Conservation (phyloP, 1,140 invertebrate species). For the Babylonia areolata region DNA sequence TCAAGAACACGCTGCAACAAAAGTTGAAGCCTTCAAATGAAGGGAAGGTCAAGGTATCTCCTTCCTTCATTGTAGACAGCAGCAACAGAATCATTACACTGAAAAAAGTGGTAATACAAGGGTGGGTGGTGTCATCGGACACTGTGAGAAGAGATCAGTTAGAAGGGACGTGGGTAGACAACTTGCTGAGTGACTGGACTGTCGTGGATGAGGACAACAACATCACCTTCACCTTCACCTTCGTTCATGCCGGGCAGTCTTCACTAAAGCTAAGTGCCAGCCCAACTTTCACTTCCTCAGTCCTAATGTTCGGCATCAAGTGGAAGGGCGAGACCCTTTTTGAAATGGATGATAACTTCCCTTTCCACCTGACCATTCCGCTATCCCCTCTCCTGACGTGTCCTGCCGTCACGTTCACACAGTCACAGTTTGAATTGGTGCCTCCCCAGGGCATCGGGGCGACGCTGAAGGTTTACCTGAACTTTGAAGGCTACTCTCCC, state of each 20-base stretch:
- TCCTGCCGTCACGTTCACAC: background rate
- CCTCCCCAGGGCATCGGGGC: no score
- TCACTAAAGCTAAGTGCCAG: no score
- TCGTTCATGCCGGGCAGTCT: background rate
- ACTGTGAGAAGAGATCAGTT: background rate
- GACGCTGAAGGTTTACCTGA: no score
- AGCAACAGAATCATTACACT: background rate
- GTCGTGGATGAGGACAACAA: background rate
- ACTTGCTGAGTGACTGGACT: background rate
- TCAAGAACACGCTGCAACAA: background rate
- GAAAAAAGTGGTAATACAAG: background rate
- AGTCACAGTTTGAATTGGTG: background rate
- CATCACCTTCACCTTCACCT: background rate
- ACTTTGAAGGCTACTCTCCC: background rate
- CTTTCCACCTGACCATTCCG: background rate
- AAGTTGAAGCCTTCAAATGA: no score
- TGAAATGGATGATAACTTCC: background rate
- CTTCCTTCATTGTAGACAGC: background rate
- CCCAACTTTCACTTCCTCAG: background rate
- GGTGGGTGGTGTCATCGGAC: background rate
- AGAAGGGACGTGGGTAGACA: background rate
- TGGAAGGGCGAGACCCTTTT: background rate
- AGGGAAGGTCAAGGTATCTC: background rate
- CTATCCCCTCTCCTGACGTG: background rate
- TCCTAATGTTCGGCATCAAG: background rate